Evolutionary conservation across 2,113 vertebrate genomes (phyloP).

Genomic region (Bambusicola thoracicus): DNA sequence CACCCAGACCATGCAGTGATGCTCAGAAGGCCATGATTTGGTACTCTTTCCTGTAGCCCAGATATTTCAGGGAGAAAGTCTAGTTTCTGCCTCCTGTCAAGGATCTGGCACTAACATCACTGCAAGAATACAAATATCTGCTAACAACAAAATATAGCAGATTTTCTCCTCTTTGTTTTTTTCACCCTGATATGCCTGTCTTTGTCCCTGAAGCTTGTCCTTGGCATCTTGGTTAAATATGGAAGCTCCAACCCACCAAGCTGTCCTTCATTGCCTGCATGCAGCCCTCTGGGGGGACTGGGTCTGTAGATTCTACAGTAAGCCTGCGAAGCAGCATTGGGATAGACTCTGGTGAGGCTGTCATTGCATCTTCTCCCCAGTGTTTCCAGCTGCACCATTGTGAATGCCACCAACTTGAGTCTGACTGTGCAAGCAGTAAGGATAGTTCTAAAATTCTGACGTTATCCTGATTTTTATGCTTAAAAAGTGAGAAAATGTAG

Average conservation of each 20-base stretch:
- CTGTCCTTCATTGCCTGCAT: not conserved
- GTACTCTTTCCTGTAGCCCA: not conserved
- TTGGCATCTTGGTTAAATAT: not conserved
- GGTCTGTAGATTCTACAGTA: not conserved
- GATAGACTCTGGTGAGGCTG: slow-evolving; percentile 39
- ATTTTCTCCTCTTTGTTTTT: not conserved
- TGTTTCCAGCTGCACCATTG: slow-evolving; percentile 41
- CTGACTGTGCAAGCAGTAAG: not conserved
- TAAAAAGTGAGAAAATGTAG: not conserved
- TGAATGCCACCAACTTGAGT: not conserved
- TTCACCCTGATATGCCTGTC: not conserved
- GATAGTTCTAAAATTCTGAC: not conserved
- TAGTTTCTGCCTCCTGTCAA: not conserved
- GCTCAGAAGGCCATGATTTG: not conserved
- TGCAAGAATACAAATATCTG: not conserved
- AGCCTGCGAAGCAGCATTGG: not conserved
- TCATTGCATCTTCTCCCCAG: not conserved
- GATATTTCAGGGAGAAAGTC: not conserved
- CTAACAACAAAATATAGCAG: not conserved
- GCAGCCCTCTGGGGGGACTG: not conserved
- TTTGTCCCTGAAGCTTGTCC: not conserved
- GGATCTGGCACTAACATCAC: not conserved
- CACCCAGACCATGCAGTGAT: not conserved
- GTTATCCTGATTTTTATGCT: not conserved
- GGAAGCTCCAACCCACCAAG: not conserved